Percentiles rank a stretch among this genome's conserved stretches.
phyloP scores from a whole-genome alignment of 1,140 invertebrate species.

The Chelonus insularis region DNA sequence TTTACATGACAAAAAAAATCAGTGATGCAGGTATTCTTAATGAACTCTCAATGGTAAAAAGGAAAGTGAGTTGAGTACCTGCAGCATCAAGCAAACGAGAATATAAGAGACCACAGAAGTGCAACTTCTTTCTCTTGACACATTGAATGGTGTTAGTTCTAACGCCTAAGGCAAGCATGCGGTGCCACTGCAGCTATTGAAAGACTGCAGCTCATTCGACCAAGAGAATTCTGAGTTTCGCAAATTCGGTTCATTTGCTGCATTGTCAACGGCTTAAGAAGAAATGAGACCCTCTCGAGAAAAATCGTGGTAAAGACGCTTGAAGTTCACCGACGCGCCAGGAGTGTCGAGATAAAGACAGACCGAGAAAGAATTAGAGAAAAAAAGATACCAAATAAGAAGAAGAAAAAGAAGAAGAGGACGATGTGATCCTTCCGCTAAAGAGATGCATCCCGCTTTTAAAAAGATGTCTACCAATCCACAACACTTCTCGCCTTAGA shows the following conservation, averaged over 20 bases:
- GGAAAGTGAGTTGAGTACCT: conserved; percentile 40
- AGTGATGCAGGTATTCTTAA: conserved; percentile 38
- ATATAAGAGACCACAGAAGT: conserved; percentile 23
- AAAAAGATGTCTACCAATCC: not conserved
- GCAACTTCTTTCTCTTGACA: conserved; percentile 54
- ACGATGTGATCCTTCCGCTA: not conserved
- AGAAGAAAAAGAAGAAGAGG: conserved; percentile 23
- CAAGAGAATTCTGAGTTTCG: conserved; percentile 47
- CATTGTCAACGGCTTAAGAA: conserved; percentile 56
- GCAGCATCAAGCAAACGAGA: not conserved
- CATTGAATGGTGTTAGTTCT: conserved; percentile 60
- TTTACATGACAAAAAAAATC: conserved; percentile 21
- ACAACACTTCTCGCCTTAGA: not conserved
- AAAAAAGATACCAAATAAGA: not conserved
- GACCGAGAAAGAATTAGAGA: not conserved
- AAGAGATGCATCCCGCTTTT: conserved; percentile 4
- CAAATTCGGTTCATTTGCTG: conserved; percentile 62
- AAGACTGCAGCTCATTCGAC: conserved; percentile 18
- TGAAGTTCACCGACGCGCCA: conserved; percentile 54
- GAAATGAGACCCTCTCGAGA: conserved; percentile 51
- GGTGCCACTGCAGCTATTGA: conserved; percentile 9
- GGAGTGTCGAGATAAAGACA: conserved; percentile 5
- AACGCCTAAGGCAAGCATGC: conserved; percentile 47
- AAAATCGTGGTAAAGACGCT: conserved; percentile 54
- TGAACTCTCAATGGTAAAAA: conserved; percentile 45